A percentile compares a stretch with the other conserved stretches of the same genome.
These are phyloP conservation scores for Colaptes auratus DNA, from an alignment of 2,113 vertebrate species.

Conservation along the genomic window DNA sequence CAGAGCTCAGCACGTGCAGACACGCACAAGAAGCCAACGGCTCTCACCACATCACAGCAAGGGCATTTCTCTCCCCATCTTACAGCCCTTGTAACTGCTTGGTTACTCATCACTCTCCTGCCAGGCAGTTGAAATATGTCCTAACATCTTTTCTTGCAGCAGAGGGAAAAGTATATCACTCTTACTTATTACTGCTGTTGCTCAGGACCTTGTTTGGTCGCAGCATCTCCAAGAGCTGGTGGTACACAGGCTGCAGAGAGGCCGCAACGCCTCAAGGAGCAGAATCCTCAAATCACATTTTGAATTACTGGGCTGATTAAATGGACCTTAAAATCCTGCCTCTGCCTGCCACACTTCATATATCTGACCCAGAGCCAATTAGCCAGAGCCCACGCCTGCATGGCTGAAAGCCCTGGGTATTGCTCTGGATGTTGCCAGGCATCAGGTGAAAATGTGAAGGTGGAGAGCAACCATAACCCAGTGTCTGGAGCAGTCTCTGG, in stretches of 20 bases:
- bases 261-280: background rate
- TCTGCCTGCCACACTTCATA: background rate
- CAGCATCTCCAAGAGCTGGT: background rate
- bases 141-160: background rate
- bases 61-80: background rate
- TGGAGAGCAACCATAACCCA: background rate
- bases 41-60: background rate
- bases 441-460: background rate
- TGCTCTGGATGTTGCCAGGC: background rate
- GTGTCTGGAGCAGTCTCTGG: background rate
- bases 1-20: background rate
- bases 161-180: background rate
- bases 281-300: background rate
- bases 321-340: background rate
- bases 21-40: background rate
- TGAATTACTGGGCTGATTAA: background rate
- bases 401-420: background rate
- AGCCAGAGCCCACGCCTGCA: background rate
- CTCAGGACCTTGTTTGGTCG: background rate
- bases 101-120: background rate
- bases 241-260: background rate
- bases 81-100: background rate
- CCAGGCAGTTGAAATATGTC: background rate
- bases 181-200: background rate
- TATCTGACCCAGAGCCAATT: background rate